Evolutionary conservation across 2,113 vertebrate genomes (phyloP).

Genomic region (Dascyllus trimaculatus): DNA sequence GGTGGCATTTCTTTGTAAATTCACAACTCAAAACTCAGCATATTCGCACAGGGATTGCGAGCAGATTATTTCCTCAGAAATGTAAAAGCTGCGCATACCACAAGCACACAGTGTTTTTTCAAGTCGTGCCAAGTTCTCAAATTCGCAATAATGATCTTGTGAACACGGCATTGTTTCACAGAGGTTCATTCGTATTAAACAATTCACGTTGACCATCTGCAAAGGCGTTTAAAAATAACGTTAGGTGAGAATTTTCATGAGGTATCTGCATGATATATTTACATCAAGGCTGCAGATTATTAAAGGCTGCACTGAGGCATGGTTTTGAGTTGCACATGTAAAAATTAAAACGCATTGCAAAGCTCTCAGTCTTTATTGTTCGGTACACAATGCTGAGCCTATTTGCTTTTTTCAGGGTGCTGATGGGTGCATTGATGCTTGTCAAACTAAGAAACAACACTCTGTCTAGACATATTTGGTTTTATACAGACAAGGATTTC

Average conservation of each 20-base stretch:
- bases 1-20: slow-evolving; percentile 28
- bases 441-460: not conserved
- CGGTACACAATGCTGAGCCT: not conserved
- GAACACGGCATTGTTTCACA: slow-evolving; percentile 11
- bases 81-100: slow-evolving; percentile 33
- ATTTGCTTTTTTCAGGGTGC: not conserved
- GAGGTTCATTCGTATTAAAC: not conserved
- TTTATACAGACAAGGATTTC: not conserved
- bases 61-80: slow-evolving; percentile 53
- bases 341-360: not conserved
- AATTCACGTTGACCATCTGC: not conserved
- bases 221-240: not conserved
- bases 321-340: slow-evolving; percentile 4
- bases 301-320: not conserved
- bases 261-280: not conserved
- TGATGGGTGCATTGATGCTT: not conserved
- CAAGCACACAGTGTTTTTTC: slow-evolving; percentile 5
- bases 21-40: not conserved
- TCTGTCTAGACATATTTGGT: not conserved
- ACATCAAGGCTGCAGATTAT: not conserved
- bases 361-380: not conserved
- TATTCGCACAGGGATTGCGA: slow-evolving; percentile 1
- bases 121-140: slow-evolving; percentile 22
- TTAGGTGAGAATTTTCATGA: not conserved
- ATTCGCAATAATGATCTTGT: slow-evolving; percentile 3